A percentile compares a stretch with the other conserved stretches of the same genome.
These are phyloP conservation scores for Acrobasis repandana DNA, from an alignment of 2,888 invertebrate genomes.

Conservation along the genomic window DNA sequence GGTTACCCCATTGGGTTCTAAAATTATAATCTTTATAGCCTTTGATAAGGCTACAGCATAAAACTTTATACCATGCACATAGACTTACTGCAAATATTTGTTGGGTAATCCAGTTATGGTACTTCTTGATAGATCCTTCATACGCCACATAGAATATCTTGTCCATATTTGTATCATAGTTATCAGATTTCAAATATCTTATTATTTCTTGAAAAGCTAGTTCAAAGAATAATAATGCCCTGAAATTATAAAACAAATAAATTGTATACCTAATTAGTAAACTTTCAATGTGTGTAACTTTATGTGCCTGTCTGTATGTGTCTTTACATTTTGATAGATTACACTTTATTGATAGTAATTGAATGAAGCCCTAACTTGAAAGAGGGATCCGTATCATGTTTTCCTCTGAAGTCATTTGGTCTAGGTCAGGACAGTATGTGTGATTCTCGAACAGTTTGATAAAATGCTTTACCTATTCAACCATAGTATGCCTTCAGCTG, in stretches of 20 bases:
- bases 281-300: too few species aligned
- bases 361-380: too few species aligned
- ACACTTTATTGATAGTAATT: too few species aligned
- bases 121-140: conserved; percentile 86
- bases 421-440: too few species aligned
- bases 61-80: not conserved
- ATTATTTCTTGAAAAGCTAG: conserved; percentile 82
- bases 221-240: conserved; percentile 85
- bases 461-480: conserved; percentile 83
- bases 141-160: conserved; percentile 86
- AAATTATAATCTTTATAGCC: not conserved
- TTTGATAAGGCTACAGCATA: not conserved
- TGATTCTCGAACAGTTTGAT: too few species aligned
- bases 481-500: conserved; percentile 88
- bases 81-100: conserved; percentile 87
- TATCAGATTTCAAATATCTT: conserved; percentile 66
- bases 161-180: conserved; percentile 82
- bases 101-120: conserved; percentile 90
- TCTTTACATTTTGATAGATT: too few species aligned
- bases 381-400: too few species aligned
- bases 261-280: too few species aligned
- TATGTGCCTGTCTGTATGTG: too few species aligned
- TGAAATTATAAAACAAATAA: conserved; percentile 48
- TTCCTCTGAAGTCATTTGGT: too few species aligned
- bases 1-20: too few species aligned